Base-by-base conservation (phyloP, 2,888 invertebrate genomes). In the Biston stratarius region DNA sequence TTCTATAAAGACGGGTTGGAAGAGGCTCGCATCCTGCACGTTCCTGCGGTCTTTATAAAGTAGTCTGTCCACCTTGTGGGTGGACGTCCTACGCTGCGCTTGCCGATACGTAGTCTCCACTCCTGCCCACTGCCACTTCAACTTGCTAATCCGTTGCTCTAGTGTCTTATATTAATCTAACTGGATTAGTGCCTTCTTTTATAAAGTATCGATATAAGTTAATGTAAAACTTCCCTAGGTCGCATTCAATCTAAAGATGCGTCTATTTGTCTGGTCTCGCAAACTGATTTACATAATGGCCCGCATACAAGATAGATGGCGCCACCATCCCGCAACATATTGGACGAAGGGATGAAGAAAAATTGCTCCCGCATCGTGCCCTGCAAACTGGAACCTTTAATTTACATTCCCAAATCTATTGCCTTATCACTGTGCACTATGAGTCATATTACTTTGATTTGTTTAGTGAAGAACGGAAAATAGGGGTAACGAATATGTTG, bases 221-320 rank as follows among this genome's bases (percentile, higher is more conserved):
- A 60, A 61, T 15, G 58, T 47, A 33, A 61, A 52, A 58, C 48
- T 60, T 59, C 8, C 34, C 11, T 34, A 55, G 57, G 53, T 58
- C 34, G 52, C 47, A 66, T 72, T 65, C 55, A 69, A 71, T 71
- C 67, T 60, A 71, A 63, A 77, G 74, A 80, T 77, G 74, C 68
- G 72, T 77, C 76, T 78, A 79, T 77, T 78, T 76, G 68, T 69
- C 71, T 75, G 75, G 77, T 76, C 73, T 74, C 70, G 66, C 57
- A 70, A 76, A 69, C 81, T 82, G 83, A 88, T 90, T 89, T 87
- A 79, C 88, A 90, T 92, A 91, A 90, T 89, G 81, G 85, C 79
- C 82, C 77, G 78, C 82, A 81, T 79, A 74, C 79, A 86, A 91
- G 89, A 90, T 88, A 85, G 83, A 92, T 87, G 83, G 83, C 79